Conservation (phyloP, 2,888 invertebrate species). For the Hemithea aestivaria region DNA sequence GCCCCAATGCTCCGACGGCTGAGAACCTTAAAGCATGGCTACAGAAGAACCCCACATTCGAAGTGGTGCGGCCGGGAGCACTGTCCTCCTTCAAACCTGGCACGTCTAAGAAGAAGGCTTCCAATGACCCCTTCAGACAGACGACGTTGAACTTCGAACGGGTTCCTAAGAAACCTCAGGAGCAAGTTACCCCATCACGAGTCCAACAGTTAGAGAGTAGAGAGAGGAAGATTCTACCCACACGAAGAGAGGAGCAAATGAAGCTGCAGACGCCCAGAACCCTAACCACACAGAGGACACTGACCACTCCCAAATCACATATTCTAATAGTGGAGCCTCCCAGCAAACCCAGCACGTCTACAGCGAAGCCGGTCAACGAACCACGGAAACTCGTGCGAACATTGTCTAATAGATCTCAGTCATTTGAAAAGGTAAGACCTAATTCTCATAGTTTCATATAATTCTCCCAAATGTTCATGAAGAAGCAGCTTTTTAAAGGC, state of each 20-base stretch:
- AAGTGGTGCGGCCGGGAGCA: conserved; percentile 86
- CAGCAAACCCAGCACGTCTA: conserved; percentile 51
- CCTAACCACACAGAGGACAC: conserved; percentile 29
- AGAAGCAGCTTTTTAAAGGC: too few species aligned
- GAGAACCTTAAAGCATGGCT: conserved; percentile 90
- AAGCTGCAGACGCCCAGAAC: conserved; percentile 33
- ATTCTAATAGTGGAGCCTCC: conserved; percentile 48
- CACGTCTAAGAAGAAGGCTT: conserved; percentile 47
- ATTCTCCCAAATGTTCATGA: too few species aligned
- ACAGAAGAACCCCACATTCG: conserved; percentile 91
- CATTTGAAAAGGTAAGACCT: conserved; percentile 56
- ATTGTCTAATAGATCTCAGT: conserved; percentile 45
- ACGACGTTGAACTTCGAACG: conserved; percentile 72
- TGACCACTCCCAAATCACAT: conserved; percentile 39
- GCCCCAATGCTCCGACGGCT: conserved; percentile 90
- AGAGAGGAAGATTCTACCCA: conserved; percentile 36
- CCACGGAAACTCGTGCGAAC: conserved; percentile 47
- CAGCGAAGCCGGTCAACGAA: conserved; percentile 42
- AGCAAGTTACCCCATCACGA: conserved; percentile 13
- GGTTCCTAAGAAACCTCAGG: conserved; percentile 52
- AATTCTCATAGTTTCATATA: too few species aligned
- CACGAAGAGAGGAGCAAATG: conserved; percentile 44
- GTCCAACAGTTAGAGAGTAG: conserved; percentile 38
- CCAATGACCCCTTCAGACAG: conserved; percentile 53
- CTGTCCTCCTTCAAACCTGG: conserved; percentile 66